phyloP scores from a whole-genome alignment of 2,113 vertebrate genomes.

The Centropus bengalensis region DNA sequence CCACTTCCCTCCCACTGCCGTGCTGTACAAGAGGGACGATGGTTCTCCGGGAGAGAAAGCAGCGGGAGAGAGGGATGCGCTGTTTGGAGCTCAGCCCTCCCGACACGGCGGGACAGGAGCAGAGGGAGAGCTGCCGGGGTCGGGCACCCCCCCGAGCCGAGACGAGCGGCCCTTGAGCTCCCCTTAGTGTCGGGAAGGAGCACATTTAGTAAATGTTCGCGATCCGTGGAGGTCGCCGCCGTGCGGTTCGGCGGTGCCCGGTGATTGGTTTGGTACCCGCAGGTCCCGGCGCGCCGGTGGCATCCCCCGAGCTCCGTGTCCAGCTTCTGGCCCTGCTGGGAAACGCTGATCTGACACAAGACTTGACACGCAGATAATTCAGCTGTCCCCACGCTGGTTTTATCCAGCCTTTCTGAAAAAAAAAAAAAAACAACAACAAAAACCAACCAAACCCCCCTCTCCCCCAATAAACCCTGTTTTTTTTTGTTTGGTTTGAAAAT shows the following conservation, averaged over 20 bases:
- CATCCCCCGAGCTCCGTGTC: accelerated
- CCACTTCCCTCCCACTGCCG: too few relatives aligned
- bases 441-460: too few relatives aligned
- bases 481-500: too few relatives aligned
- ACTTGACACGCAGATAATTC: neutral
- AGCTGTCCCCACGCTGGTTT: neutral
- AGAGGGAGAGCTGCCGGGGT: too few relatives aligned
- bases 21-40: neutral
- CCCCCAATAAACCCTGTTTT: too few relatives aligned
- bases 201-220: neutral
- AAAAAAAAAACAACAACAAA: too few relatives aligned
- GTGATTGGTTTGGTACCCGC: too few relatives aligned
- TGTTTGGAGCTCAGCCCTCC: neutral
- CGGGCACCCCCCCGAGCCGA: neutral
- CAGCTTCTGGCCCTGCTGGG: neutral
- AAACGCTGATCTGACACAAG: neutral
- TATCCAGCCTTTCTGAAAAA: neutral
- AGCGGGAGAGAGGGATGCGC: neutral
- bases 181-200: conserved; percentile 55
- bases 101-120: neutral
- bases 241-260: too few relatives aligned
- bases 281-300: too few relatives aligned
- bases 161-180: conserved; percentile 41
- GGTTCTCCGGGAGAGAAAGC: too few relatives aligned
- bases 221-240: accelerated